These are phyloP conservation scores for Iguana delicatissima DNA, from an alignment of 2,797 vertebrate genomes.

Conservation along the genomic window DNA sequence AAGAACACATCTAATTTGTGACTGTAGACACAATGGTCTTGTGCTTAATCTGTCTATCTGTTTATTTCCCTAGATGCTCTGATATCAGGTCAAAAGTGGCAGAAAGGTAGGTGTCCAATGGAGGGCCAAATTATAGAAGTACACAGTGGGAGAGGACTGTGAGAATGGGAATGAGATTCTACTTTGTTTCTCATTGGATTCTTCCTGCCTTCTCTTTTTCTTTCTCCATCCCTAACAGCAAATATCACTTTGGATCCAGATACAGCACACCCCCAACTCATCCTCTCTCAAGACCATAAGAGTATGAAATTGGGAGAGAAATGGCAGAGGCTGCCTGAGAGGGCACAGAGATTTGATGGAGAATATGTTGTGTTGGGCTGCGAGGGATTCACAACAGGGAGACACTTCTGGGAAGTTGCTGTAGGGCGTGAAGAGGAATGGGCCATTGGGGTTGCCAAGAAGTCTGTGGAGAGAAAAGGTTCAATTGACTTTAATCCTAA, in stretches of 20 bases:
- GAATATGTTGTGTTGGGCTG: neutral
- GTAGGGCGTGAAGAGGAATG: neutral
- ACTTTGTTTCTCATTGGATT: neutral
- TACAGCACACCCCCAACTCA: constrained; percentile 4
- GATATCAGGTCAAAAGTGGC: neutral
- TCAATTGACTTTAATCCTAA: neutral
- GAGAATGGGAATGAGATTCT: neutral
- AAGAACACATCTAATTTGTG: neutral
- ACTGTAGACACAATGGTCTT: neutral
- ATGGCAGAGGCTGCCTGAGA: neutral
- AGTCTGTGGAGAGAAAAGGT: constrained; percentile 7
- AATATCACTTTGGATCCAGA: neutral
- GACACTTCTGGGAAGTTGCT: constrained; percentile 14
- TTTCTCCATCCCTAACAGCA: neutral
- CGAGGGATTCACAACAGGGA: neutral
- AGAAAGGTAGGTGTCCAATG: neutral
- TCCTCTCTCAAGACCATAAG: neutral
- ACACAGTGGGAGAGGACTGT: too few species aligned
- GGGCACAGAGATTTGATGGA: neutral
- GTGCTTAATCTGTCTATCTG: neutral
- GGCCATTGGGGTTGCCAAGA: neutral
- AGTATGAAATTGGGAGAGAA: neutral
- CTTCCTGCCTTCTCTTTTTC: neutral
- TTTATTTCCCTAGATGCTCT: neutral
- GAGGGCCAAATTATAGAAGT: too few species aligned